Conservation (phyloP, 2,113 vertebrate species). For the Caretta caretta region DNA sequence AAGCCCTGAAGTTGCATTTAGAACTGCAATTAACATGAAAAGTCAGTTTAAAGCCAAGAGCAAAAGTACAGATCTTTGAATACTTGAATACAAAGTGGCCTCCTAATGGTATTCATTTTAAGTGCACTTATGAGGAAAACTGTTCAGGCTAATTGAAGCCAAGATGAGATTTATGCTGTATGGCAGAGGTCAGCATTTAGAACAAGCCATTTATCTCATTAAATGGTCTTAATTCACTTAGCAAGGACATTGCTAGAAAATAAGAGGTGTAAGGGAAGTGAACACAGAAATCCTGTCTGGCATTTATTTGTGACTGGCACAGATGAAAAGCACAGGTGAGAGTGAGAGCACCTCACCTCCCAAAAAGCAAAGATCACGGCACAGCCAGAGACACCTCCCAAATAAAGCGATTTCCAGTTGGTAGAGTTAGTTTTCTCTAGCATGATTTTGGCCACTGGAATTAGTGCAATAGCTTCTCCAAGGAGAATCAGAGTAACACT, state of each 20-base stretch:
- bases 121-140: conserved; percentile 75
- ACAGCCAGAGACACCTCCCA: background rate
- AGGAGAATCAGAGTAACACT: background rate
- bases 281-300: conserved; percentile 36
- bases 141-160: conserved; percentile 73
- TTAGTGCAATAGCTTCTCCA: background rate
- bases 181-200: conserved; percentile 65
- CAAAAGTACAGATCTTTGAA: conserved; percentile 60
- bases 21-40: conserved; percentile 54
- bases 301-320: conserved; percentile 46
- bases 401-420: background rate
- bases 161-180: conserved; percentile 73
- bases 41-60: conserved; percentile 65
- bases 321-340: background rate
- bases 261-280: conserved; percentile 63
- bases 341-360: background rate
- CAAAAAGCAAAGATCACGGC: background rate
- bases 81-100: conserved; percentile 65
- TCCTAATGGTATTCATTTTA: conserved; percentile 74
- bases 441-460: background rate
- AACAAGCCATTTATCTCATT: conserved; percentile 63
- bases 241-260: conserved; percentile 65
- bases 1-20: conserved; percentile 50
- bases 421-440: background rate
- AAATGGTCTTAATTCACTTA: conserved; percentile 73